Evolutionary conservation across 2,113 vertebrate species (phyloP), one percentile per base, ranked within the genome.

Genomic region (Otocyon megalotis): DNA sequence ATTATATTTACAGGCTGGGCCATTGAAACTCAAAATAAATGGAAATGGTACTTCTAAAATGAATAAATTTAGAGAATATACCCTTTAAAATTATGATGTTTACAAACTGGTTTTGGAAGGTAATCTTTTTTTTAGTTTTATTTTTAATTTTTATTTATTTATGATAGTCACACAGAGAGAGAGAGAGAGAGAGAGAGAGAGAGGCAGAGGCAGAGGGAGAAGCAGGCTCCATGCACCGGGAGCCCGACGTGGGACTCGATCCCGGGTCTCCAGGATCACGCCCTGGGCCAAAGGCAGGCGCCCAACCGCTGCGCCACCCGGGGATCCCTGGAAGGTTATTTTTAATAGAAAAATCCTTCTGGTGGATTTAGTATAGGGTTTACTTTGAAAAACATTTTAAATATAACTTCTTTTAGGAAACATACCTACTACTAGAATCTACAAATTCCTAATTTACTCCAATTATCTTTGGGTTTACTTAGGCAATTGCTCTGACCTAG

Each of bases 11-110:
- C 1, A 74, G 80, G 30, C 48, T 35, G 54, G 3, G 9, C 22
- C 50, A 65, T 24, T 67, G 53, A 94, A 86, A 74, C 13, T 63
- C 53, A 88, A 88, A 96, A 72, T 84, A 72, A 93, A 82, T 72
- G 19, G 43, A 90, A 93, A 94, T 54, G 48, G n/a, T 90, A 19
- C 13, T 79, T 88, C 10, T 54, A 82, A 94, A 96, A 77, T 14
- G 16, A 93, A 83, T 56, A 20, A 5, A 72, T 76, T 71, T 72
- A 67, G 71, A 93, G 26, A 56, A 13, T 26, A 67, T 85, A 58
- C 8, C 10, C 26, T 96, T 96, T 84, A 76, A 93, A 63, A 95
- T 80, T 86, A 87, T 60, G 8, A n/a, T 30, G 54, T 60, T 93
- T 93, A 53, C 28, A 89, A 79, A 82, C 22, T 92, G 26, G 8